A percentile compares a stretch with the other conserved stretches of the same genome.
Evolutionary conservation across 2,888 invertebrate genomes (phyloP).

Genomic region (Cantharis rufa): DNA sequence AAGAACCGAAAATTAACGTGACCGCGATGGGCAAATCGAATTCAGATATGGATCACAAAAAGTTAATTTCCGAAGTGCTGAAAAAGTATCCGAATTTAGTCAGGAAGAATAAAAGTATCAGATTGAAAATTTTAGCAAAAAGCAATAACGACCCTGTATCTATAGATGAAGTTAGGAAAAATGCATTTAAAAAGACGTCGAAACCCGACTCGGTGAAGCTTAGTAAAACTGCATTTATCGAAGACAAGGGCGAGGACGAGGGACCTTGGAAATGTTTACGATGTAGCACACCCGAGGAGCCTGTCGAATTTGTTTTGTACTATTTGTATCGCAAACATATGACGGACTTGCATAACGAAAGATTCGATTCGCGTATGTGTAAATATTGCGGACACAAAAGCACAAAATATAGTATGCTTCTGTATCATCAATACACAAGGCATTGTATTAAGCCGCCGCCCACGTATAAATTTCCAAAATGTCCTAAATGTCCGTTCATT

Average conservation of each 20-base stretch:
- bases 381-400: constrained; percentile 84
- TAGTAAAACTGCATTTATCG: constrained; percentile 37
- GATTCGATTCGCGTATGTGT: constrained; percentile 76
- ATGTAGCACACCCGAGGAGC: constrained; percentile 70
- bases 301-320: constrained; percentile 74
- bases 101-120: constrained; percentile 84
- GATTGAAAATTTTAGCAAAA: constrained; percentile 80
- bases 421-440: constrained; percentile 79
- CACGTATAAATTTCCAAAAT: constrained; percentile 76
- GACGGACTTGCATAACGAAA: constrained; percentile 78
- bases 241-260: constrained; percentile 63
- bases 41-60: constrained; percentile 66
- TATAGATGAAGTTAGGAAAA: constrained; percentile 7
- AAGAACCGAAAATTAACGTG: constrained; percentile 51
- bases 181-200: constrained; percentile 10
- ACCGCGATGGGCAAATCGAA: constrained; percentile 39
- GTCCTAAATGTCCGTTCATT: constrained; percentile 74
- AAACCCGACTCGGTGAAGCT: constrained; percentile 8
- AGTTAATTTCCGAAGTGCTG: constrained; percentile 84
- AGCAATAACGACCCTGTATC: constrained; percentile 20
- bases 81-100: constrained; percentile 88
- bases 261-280: constrained; percentile 83
- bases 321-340: constrained; percentile 81
- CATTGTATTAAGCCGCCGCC: constrained; percentile 74
- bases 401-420: constrained; percentile 70